A percentile compares a stretch with the other conserved stretches of the same genome.
Evolutionary conservation across 2,888 invertebrate species (phyloP).

Genomic region (Gari tellinella): DNA sequence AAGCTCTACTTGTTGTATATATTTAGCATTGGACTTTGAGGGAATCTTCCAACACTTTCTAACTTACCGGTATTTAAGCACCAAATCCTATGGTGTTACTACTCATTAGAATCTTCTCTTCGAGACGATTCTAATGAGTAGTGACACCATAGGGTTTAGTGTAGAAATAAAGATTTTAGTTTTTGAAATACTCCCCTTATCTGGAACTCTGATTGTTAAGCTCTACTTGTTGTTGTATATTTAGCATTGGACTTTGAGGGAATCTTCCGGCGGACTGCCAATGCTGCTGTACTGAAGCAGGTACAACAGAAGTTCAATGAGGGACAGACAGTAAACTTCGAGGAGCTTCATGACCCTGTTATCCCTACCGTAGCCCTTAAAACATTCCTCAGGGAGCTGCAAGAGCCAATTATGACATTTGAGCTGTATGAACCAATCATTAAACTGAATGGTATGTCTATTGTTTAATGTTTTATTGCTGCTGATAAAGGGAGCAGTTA

Average conservation of each 20-base stretch:
- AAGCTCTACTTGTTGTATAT: no score
- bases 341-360: slow-evolving; percentile 89
- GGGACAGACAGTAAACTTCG: slow-evolving; percentile 90
- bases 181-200: no score
- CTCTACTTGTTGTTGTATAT: not conserved
- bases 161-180: no score
- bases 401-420: slow-evolving; percentile 96
- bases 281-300: slow-evolving; percentile 92
- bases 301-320: slow-evolving; percentile 94
- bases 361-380: slow-evolving; percentile 97
- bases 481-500: no score
- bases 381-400: slow-evolving; percentile 94
- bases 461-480: no score
- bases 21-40: slow-evolving; percentile 94
- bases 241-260: slow-evolving; percentile 97
- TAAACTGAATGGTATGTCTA: slow-evolving; percentile 92
- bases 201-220: no score
- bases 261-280: slow-evolving; percentile 96
- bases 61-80: no score
- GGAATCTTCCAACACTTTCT: slow-evolving; percentile 98
- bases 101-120: no score
- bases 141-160: no score
- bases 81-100: no score
- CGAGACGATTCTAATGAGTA: no score
- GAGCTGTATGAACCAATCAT: slow-evolving; percentile 97